These are phyloP conservation scores for Perca fluviatilis DNA, from an alignment of 2,113 vertebrate species.

Conservation along the genomic window DNA sequence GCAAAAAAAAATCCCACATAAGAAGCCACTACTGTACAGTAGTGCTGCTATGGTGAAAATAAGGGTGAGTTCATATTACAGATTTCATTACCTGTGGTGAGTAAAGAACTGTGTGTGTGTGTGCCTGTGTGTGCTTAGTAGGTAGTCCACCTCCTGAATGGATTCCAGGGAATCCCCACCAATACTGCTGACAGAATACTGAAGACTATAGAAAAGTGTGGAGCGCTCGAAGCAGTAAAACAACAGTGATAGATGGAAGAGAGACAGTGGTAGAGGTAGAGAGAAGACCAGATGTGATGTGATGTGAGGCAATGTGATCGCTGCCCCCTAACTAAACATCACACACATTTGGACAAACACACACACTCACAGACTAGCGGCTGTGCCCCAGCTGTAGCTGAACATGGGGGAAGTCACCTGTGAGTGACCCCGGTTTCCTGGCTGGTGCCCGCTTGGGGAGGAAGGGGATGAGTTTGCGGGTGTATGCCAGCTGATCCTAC, in stretches of 20 bases:
- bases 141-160: slow-evolving; percentile 54
- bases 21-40: slow-evolving; percentile 38
- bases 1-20: slow-evolving; percentile 41
- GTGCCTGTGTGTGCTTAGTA: slow-evolving; percentile 27
- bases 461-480: slow-evolving; percentile 34
- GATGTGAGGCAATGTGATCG: slow-evolving; percentile 56
- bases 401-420: slow-evolving; percentile 67
- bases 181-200: slow-evolving; percentile 57
- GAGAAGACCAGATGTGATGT: slow-evolving; percentile 55
- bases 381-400: slow-evolving; percentile 64
- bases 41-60: slow-evolving; percentile 65
- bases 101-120: slow-evolving; percentile 18
- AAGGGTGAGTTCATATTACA: slow-evolving; percentile 60
- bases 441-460: slow-evolving; percentile 43
- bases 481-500: slow-evolving; percentile 68
- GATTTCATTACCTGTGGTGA: slow-evolving; percentile 57
- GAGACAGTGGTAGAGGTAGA: slow-evolving; percentile 25
- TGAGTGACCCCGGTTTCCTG: slow-evolving; percentile 66
- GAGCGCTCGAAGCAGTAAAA: not conserved
- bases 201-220: slow-evolving; percentile 27
- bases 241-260: not conserved
- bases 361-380: slow-evolving; percentile 5
- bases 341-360: slow-evolving; percentile 27
- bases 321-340: slow-evolving; percentile 55
- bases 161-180: slow-evolving; percentile 75